These are phyloP conservation scores for Phaenicophaeus curvirostris DNA, from an alignment of 2,797 vertebrate genomes.

Conservation along the genomic window DNA sequence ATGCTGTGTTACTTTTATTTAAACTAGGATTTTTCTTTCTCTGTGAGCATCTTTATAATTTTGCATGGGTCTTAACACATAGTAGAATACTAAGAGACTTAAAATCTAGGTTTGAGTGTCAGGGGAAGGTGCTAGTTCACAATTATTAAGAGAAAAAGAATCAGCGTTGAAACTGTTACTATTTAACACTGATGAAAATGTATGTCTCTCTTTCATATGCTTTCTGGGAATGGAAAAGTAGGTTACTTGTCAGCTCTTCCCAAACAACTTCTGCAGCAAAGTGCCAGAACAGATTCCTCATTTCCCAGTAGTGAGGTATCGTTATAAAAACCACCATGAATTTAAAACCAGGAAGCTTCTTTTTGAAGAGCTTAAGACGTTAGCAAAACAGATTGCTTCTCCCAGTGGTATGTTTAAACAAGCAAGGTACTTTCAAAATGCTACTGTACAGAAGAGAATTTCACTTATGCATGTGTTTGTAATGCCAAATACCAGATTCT, in stretches of 20 bases:
- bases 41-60: not conserved
- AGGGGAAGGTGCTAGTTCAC: not conserved
- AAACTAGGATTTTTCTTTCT: not conserved
- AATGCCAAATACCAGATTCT: slow-evolving; percentile 9
- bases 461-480: not conserved
- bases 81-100: not conserved
- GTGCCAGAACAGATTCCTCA: not conserved
- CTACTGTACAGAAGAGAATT: slow-evolving; percentile 14
- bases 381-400: slow-evolving; percentile 60
- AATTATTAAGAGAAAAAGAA: not conserved
- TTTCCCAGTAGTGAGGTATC: not conserved
- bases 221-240: slow-evolving; percentile 7
- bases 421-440: slow-evolving; percentile 33
- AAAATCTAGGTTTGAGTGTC: not conserved
- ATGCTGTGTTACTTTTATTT: not conserved
- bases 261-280: not conserved
- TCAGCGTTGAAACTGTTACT: not conserved
- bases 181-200: not conserved
- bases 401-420: slow-evolving; percentile 39
- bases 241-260: not conserved
- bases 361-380: slow-evolving; percentile 35
- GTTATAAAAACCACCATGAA: not conserved
- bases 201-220: not conserved
- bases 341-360: not conserved
- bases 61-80: not conserved